A percentile compares a stretch with the other conserved stretches of the same genome.
phyloP scores from a whole-genome alignment of 2,113 vertebrate genomes.

The Thomomys bottae region DNA sequence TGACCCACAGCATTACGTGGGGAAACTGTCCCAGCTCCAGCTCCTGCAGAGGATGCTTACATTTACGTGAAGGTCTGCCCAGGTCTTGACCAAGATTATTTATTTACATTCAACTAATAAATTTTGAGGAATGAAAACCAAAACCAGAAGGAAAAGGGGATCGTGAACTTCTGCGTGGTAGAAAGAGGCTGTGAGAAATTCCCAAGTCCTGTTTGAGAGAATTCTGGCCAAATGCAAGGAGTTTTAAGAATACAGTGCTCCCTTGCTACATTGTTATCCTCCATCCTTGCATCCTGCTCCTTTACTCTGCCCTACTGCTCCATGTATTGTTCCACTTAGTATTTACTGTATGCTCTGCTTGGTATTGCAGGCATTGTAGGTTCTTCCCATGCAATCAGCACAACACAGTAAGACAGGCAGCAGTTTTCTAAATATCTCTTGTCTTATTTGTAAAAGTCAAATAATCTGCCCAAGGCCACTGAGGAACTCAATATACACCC shows the following conservation, averaged over 20 bases:
- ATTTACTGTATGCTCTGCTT: background rate
- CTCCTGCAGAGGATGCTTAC: background rate
- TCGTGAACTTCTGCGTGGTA: conserved; percentile 27
- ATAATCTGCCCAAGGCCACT: background rate
- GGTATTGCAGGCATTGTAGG: background rate
- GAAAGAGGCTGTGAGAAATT: background rate
- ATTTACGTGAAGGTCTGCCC: background rate
- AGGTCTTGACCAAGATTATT: background rate
- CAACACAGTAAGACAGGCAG: background rate
- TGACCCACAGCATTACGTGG: background rate
- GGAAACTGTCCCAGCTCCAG: background rate
- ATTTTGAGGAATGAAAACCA: conserved; percentile 57
- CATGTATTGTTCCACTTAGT: background rate
- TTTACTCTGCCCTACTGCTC: background rate
- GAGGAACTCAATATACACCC: background rate
- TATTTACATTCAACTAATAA: conserved; percentile 64
- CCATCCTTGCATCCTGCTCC: background rate
- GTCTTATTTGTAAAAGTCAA: background rate
- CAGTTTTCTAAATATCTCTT: background rate
- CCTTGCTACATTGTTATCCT: accelerated
- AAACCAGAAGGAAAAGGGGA: conserved; percentile 40
- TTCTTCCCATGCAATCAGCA: background rate
- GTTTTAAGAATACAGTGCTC: background rate
- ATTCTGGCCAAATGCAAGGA: no score
- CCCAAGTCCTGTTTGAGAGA: no score